Base-by-base conservation (phyloP, 2,113 vertebrate species). In the Silurus glanis region DNA sequence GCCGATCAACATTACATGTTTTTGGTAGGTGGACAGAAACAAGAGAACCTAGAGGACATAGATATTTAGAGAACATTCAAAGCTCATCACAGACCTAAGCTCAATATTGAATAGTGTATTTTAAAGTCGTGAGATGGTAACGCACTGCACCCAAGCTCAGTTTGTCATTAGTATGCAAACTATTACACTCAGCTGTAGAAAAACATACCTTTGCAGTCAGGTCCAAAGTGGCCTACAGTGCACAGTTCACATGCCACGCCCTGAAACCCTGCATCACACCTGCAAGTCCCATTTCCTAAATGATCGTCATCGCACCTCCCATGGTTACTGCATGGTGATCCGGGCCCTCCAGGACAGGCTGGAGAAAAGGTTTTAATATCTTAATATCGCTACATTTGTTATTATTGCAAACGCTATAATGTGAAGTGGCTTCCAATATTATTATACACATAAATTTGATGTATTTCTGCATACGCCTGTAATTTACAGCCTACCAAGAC, bases 241-340 rank as follows among this genome's bases (percentile, higher is more conserved):
- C 98, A 99, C 19, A 93, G 92, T 89, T 98, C 97, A 0, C 98
- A 99, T 0, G 97, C 90, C 0, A 94, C 95, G 58, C 98, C 98
- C 0, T 92, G 92, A 89, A 97, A 99, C 51, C 96, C 95, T 0
- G 37, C 0, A 1, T 92, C 14, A 76, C 98, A 99, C n/a, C 2
- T 91, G 45, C 98, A 99, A 83, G 96, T 94, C 17, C 97, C 97
- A 0, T 94, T 95, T 12, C 94, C 95, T 0, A 92, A 85, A 86
- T 95, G 95, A 1, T 93, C 94, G 0, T 97, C 95, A 0, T 95
- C 90, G 14, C 98, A 99, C 76, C 90, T 86, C 0, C 98, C 98
- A 0, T 87, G 97, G 88, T 95, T 95, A n/a, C 91, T 94, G 89
- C 98, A 99, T 0, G 95, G 94, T 0, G 89, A 89, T n/a, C 91